These are phyloP conservation scores for Muscicapa comitata DNA, from an alignment of 2,797 vertebrate species.

Conservation along the genomic window DNA sequence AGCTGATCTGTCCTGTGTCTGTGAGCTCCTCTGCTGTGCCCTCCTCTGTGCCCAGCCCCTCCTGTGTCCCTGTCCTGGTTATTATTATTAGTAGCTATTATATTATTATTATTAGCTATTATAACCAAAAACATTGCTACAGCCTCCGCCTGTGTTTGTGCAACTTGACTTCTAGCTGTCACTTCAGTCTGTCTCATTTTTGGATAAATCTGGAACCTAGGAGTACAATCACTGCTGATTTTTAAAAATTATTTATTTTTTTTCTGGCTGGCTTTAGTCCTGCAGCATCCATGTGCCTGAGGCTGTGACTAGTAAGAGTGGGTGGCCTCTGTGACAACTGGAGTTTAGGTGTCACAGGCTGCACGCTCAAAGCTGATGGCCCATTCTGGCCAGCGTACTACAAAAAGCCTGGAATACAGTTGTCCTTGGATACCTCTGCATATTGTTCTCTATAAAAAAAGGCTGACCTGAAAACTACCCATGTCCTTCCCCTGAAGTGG, in stretches of 20 bases:
- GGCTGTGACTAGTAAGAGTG: background rate
- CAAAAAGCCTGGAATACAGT: background rate
- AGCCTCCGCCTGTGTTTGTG: background rate
- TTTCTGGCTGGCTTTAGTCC: background rate
- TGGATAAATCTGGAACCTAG: background rate
- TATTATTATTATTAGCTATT: too few relatives aligned
- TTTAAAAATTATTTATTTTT: too few relatives aligned
- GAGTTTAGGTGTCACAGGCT: background rate
- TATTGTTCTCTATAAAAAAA: background rate
- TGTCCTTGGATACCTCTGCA: background rate
- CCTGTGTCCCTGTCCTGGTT: fast-evolving
- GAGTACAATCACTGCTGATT: background rate
- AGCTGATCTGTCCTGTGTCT: background rate
- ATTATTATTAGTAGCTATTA: too few relatives aligned
- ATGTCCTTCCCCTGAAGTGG: background rate
- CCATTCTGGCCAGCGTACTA: fast-evolving
- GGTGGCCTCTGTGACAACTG: background rate
- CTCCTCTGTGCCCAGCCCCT: background rate
- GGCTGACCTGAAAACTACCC: background rate
- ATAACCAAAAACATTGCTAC: background rate
- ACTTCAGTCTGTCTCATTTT: background rate
- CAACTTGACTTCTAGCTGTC: background rate
- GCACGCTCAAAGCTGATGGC: background rate
- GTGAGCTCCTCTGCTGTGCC: fast-evolving
- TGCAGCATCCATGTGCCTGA: background rate